Percentiles rank a stretch among this genome's conserved stretches.
These are phyloP conservation scores for Melanostoma scalare DNA, from an alignment of 2,888 invertebrate genomes.

Conservation along the genomic window DNA sequence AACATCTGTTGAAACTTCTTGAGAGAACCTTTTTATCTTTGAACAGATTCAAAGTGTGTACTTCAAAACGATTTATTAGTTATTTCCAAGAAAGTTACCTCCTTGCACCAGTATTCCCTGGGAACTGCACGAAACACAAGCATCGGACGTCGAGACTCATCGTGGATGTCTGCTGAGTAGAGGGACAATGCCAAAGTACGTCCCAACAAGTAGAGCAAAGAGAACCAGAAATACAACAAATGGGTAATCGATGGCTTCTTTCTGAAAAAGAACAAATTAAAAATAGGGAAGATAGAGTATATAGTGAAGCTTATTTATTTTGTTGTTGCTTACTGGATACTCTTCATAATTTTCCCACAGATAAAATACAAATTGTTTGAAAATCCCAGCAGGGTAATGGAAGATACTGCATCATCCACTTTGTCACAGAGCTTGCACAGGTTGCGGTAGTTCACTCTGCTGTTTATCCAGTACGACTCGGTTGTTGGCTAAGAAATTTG, in stretches of 20 bases:
- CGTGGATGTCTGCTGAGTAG: slow-evolving; percentile 84
- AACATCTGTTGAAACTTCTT: slow-evolving; percentile 80
- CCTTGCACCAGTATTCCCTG: slow-evolving; percentile 81
- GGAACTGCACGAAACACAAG: slow-evolving; percentile 81
- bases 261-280: slow-evolving; percentile 73
- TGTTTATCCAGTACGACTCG: slow-evolving; percentile 82
- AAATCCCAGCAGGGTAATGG: slow-evolving; percentile 83
- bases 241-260: slow-evolving; percentile 80
- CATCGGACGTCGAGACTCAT: slow-evolving; percentile 82
- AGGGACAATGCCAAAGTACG: slow-evolving; percentile 84
- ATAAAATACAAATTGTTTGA: slow-evolving; percentile 85
- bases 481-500: slow-evolving; percentile 76
- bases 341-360: slow-evolving; percentile 84
- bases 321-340: slow-evolving; percentile 80
- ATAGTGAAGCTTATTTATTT: background rate
- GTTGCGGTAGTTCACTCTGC: slow-evolving; percentile 83
- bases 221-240: slow-evolving; percentile 84
- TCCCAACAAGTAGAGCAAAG: slow-evolving; percentile 83
- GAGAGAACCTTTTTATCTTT: slow-evolving; percentile 80
- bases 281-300: no score
- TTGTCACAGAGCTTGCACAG: slow-evolving; percentile 82
- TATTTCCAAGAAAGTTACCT: slow-evolving; percentile 77
- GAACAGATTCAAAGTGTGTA: background rate
- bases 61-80: background rate
- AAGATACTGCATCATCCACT: slow-evolving; percentile 83